A percentile compares a stretch with the other conserved stretches of the same genome.
Conservation (phyloP, 2,797 vertebrate species). For the Takifugu rubripes region DNA sequence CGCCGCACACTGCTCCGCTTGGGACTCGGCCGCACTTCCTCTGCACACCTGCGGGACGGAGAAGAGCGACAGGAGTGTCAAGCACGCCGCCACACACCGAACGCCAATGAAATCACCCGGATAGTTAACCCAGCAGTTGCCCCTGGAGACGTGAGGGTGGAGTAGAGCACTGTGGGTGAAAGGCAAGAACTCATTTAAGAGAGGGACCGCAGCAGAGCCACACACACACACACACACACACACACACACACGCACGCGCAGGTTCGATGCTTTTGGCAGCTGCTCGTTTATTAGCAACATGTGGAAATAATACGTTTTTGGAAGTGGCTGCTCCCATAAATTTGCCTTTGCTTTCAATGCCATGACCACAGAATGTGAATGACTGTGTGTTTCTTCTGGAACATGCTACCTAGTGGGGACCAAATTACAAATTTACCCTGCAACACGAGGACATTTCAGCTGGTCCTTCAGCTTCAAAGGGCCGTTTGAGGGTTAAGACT, state of each 20-base stretch:
- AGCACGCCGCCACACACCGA: constrained; percentile 31
- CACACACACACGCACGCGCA: constrained; percentile 18
- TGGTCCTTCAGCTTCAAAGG: constrained; percentile 10
- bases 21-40: constrained; percentile 71
- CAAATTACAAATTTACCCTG: too few species aligned
- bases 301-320: constrained; percentile 74
- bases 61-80: constrained; percentile 4
- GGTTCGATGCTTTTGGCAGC: constrained; percentile 38
- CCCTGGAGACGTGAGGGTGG: constrained; percentile 37
- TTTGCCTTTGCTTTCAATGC: constrained; percentile 41
- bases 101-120: constrained; percentile 23
- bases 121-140: constrained; percentile 24
- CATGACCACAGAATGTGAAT: constrained; percentile 42
- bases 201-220: constrained; percentile 16
- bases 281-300: constrained; percentile 52
- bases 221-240: constrained; percentile 26
- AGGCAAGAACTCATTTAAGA: constrained; percentile 29
- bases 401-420: too few species aligned
- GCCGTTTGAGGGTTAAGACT: too few species aligned
- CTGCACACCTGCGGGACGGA: constrained; percentile 76
- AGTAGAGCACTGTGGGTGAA: constrained; percentile 26
- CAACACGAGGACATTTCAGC: constrained; percentile 23
- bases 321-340: constrained; percentile 62
- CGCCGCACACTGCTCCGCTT: constrained; percentile 83
- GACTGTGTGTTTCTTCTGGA: constrained; percentile 15